Base-by-base conservation (phyloP, 2,888 invertebrate species). In the Nasonovia ribisnigri region DNA sequence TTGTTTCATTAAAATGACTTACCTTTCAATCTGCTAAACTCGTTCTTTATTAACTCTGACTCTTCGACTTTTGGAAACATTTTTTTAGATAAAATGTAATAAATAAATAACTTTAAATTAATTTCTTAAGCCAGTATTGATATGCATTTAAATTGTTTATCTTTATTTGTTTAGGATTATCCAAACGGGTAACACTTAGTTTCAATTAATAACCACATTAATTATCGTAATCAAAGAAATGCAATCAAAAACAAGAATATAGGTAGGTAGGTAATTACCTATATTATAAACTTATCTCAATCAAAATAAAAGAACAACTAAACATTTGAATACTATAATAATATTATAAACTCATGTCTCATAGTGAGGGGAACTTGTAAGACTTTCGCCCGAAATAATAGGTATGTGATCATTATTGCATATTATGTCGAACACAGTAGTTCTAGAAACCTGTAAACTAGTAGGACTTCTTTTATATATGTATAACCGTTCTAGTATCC, bases 21-120 rank as follows among this genome's bases (percentile, higher is more conserved):
- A 92, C 92, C 92, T 51, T 92, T 92, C n/a, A 92, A 36, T 77
- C 92, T 51, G 24, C 8, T 16, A 92, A 92, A 92, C 43, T 92
- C 92, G 24, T 92, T 88, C 54, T 88, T 54, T 13, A 92, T 77
- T n/a, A 77, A 36, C 26, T 92, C 51, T 11, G 92, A 92, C 13
- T 60, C 48, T 42, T 87, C 48, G 29, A 54, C 42, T 54, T 54
- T 84, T 29, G 91, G 29, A 91, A n/a, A 43, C 92, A 87, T 92
- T 87, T 26, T 46, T 91, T 11, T 46, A 20, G 11, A 36, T 36
- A 20, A 1, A 42, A 77, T 36, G 77, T 77, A 77, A 20, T 20
- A 36, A 20, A 77, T 67, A 20, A 8, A 8, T 6, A 20, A 13
- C 36, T 20, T 20, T 20, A 29, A 77, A 20, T 20, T 77, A 8